Conservation (phyloP, 2,797 vertebrate species). For the Carcharodon carcharias region DNA sequence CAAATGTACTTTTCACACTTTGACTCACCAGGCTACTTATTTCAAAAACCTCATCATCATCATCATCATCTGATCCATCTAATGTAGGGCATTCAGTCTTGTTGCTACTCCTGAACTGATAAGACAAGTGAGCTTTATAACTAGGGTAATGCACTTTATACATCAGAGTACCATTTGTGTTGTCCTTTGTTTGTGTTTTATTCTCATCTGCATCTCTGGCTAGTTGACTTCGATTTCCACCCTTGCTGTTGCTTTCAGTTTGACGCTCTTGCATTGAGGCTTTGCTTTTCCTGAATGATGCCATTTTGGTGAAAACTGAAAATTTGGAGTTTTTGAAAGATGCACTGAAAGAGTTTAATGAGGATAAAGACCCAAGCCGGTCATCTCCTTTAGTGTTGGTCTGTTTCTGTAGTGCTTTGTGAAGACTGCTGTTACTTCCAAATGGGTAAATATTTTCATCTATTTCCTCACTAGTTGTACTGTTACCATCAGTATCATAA, state of each 20-base stretch:
- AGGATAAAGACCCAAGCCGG: slow-evolving; percentile 13
- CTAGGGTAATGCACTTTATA: slow-evolving; percentile 29
- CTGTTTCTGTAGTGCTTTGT: slow-evolving; percentile 56
- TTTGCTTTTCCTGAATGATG: slow-evolving; percentile 59
- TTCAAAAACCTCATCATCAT: slow-evolving; percentile 57
- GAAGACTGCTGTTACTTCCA: slow-evolving; percentile 47
- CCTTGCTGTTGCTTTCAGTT: slow-evolving; percentile 45
- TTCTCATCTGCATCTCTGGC: slow-evolving; percentile 43
- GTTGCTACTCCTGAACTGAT: slow-evolving; percentile 27
- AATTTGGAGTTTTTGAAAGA: slow-evolving; percentile 56
- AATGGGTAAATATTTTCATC: slow-evolving; percentile 24
- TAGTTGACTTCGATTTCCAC: slow-evolving; percentile 45
- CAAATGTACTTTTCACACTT: slow-evolving; percentile 50
- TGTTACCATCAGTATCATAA: slow-evolving; percentile 33
- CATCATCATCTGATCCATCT: slow-evolving; percentile 54
- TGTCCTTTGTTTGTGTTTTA: slow-evolving; percentile 42
- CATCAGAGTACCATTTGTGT: neutral
- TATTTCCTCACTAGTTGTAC: slow-evolving; percentile 32
- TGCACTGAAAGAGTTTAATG: slow-evolving; percentile 39
- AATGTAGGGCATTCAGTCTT: slow-evolving; percentile 43
- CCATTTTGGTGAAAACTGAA: slow-evolving; percentile 65
- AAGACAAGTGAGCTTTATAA: slow-evolving; percentile 40
- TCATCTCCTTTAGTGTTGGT: slow-evolving; percentile 43
- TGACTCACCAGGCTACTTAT: slow-evolving; percentile 49
- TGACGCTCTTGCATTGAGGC: neutral